Evolutionary conservation across 2,888 invertebrate genomes (phyloP).

Genomic region (Salticus scenicus): DNA sequence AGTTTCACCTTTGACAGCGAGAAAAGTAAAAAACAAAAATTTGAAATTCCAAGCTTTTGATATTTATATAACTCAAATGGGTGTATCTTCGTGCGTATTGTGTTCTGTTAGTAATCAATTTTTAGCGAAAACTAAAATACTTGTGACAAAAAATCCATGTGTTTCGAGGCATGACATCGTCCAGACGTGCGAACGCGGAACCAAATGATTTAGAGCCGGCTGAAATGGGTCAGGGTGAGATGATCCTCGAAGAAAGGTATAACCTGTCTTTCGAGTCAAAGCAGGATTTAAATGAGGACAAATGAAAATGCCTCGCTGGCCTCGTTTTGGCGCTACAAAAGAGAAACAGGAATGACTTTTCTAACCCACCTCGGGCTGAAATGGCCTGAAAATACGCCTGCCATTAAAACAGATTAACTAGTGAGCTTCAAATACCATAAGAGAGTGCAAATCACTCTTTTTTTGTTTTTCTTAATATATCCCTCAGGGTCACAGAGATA

Average conservation of each 20-base stretch:
- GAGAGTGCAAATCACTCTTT: not conserved
- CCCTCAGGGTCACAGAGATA: not conserved
- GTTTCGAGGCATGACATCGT: slow-evolving; percentile 26
- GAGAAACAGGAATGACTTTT: slow-evolving; percentile 55
- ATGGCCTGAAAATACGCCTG: slow-evolving; percentile 51
- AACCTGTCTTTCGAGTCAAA: slow-evolving; percentile 65
- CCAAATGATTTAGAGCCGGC: slow-evolving; percentile 20
- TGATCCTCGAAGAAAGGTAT: slow-evolving; percentile 49
- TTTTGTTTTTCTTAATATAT: not conserved
- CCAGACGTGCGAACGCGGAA: slow-evolving; percentile 41
- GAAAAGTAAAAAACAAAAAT: not conserved
- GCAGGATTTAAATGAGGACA: slow-evolving; percentile 63
- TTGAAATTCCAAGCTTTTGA: not conserved
- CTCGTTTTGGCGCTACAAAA: slow-evolving; percentile 52
- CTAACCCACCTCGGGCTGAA: slow-evolving; percentile 45
- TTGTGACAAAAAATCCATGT: not conserved
- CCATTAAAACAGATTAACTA: slow-evolving; percentile 27
- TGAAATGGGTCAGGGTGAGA: slow-evolving; percentile 67
- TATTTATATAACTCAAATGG: not conserved
- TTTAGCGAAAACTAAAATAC: not conserved
- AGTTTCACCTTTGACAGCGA: not conserved
- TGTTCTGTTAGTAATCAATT: not conserved
- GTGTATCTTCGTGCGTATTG: not conserved
- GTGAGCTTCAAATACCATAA: not conserved
- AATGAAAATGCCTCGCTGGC: slow-evolving; percentile 55